phyloP scores from a whole-genome alignment of 92 coral and sea anemone species.

The Isaurus tuberculatus region DNA sequence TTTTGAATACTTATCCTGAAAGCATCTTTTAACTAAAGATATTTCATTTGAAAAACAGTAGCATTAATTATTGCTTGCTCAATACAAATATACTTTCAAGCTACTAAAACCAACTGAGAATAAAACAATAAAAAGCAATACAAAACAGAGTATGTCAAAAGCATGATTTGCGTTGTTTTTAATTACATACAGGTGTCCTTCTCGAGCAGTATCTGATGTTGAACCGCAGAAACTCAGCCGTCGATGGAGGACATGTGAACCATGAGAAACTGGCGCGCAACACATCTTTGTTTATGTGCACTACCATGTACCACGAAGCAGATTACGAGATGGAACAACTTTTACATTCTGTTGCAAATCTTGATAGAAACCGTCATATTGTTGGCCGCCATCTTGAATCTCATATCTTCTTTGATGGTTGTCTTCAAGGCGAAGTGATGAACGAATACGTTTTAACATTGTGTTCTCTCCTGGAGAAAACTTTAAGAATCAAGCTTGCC shows the following conservation, averaged over 20 bases:
- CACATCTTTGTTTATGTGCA: conserved; percentile 71
- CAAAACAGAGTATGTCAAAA: background rate
- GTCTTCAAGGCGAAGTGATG: conserved; percentile 63
- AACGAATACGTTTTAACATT: conserved; percentile 58
- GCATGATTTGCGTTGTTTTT: background rate
- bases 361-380: conserved; percentile 49
- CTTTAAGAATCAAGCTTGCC: conserved; percentile 45
- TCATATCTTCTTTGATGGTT: conserved; percentile 77
- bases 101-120: too few species aligned
- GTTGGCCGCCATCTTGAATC: conserved; percentile 71
- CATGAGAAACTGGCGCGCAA: conserved; percentile 52
- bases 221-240: conserved; percentile 64
- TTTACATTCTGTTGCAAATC: conserved; percentile 63
- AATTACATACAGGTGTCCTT: conserved; percentile 50
- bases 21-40: too few species aligned
- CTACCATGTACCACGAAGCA: conserved; percentile 85
- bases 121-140: too few species aligned
- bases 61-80: too few species aligned
- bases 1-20: too few species aligned
- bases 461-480: conserved; percentile 60
- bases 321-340: conserved; percentile 74
- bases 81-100: too few species aligned
- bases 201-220: conserved; percentile 64
- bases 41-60: too few species aligned
- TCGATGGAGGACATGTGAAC: conserved; percentile 48